Base-by-base conservation (phyloP, 2,888 invertebrate species). In the Tridacna gigas region DNA sequence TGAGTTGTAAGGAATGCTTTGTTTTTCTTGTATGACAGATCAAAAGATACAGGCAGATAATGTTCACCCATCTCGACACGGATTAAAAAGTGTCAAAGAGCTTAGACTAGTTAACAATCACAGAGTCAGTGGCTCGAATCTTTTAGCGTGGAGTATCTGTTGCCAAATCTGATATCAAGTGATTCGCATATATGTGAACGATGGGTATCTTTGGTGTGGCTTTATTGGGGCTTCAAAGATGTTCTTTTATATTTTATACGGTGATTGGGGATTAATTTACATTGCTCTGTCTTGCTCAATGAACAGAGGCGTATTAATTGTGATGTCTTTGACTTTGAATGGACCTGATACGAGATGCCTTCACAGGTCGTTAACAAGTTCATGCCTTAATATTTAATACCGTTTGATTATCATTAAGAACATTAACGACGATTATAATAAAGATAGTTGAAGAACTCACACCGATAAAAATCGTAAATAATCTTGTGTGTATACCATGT, bases 51-150 rank as follows among this genome's bases (percentile, higher is more conserved):
- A 45, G 67, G 18, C 67, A 69, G n/a, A 11, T 74, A 26, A 51
- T 20, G 18, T 25, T 60, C 28, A 25, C n/a, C 60, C 56, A 67
- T 74, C 48, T 60, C 78, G 84, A 81, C 75, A 76, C 76, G 84
- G 79, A 84, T 84, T 81, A 80, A 81, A 84, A 84, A 81, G 81
- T 84, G 81, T 79, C 84, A 84, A 84, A 81, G 63, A 81, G 51
- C 47, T 25, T 71, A 37, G 28, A 67, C 66, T 63, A 69, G 47
- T 28, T 25, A 26, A 25, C 28, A 66, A 63, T 83, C 61, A 37
- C 20, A 48, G 45, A 73, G 63, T 71, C 76, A 79, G 65, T 37
- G 63, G 71, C 45, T 74, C 60, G 51, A 22, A 66, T 61, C 45
- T 67, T 22, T 26, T 28, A 20, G 15, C 26, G 28, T 45, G 37